Base-by-base conservation (phyloP, 2,113 vertebrate species). In the Channa maculata region DNA sequence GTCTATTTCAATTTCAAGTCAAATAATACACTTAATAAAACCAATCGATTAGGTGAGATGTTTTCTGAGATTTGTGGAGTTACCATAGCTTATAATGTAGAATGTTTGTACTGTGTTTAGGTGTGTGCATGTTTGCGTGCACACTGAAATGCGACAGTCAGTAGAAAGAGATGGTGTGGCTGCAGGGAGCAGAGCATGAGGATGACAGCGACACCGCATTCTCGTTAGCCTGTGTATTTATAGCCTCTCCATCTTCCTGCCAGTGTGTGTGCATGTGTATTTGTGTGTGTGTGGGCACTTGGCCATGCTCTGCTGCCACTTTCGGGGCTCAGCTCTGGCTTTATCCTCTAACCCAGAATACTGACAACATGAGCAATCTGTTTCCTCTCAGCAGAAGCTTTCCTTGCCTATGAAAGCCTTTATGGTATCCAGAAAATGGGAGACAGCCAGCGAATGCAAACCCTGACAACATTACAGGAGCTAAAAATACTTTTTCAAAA, bases 171-270 rank as follows among this genome's bases (percentile, higher is more conserved):
- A 71, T 59, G 60, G 71, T 55, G 66, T 70, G 59, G 68, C 76
- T 73, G 37, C 41, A 59, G 82, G 81, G 64, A 59, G 80, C 78
- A 77, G 74, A 71, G 73, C 71, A 84, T 24, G 61, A 81, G 72
- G 78, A 68, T 85, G 85, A 89, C 81, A 87, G 75, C 15, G 45
- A 88, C 73, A 85, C 85, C 70, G 77, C 78, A 79, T 86, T 87
- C 80, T 86, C 70, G 90, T 91, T 92, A 91, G 72, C 55, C 78
- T 60, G 71, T 80, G 69, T 93, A 92, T 93, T 91, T 92, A 83
- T 93, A 93, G 89, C 73, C 51, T 69, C 75, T 80, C 90, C 67
- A 86, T 89, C 79, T 84, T 81, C 69, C 84, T 82, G 87, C 73
- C 65, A 69, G 84, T 84, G 78, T 75, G 65, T 54, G 55, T 67